A percentile compares a stretch with the other conserved stretches of the same genome.
Conservation (phyloP, 1,140 invertebrate species). For the Heliothis subflexa region DNA sequence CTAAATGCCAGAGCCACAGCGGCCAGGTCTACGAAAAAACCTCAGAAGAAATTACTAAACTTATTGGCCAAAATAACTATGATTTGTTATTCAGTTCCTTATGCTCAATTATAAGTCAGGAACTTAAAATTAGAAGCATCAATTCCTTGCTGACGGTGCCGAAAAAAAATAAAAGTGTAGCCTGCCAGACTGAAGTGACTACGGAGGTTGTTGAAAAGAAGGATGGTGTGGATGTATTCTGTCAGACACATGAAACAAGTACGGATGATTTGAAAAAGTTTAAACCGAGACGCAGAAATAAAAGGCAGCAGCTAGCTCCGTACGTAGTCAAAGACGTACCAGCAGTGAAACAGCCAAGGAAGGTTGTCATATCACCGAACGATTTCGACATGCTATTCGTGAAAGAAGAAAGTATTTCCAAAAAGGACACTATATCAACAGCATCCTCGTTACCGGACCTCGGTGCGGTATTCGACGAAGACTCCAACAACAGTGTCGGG, state of each 20-base stretch:
- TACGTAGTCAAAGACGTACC: slow-evolving; percentile 25
- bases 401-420: neutral
- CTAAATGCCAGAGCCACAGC: slow-evolving; percentile 50
- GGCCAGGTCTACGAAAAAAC: slow-evolving; percentile 55
- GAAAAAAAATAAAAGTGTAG: slow-evolving; percentile 15
- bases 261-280: neutral
- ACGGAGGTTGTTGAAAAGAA: neutral
- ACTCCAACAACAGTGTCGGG: slow-evolving; percentile 62
- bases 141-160: slow-evolving; percentile 61
- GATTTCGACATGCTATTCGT: neutral
- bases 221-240: neutral
- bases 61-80: slow-evolving; percentile 74
- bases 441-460: slow-evolving; percentile 57
- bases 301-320: slow-evolving; percentile 5
- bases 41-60: slow-evolving; percentile 63
- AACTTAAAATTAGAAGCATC: slow-evolving; percentile 68
- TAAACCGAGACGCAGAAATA: neutral
- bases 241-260: neutral
- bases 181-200: neutral
- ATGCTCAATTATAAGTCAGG: slow-evolving; percentile 67
- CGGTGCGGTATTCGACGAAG: slow-evolving; percentile 58
- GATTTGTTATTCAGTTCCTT: slow-evolving; percentile 66
- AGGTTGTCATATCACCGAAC: slow-evolving; percentile 10
- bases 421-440: slow-evolving; percentile 52
- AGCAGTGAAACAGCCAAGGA: neutral